These are phyloP conservation scores for Campoplex nolae DNA, from an alignment of 2,888 invertebrate genomes.

Conservation along the genomic window DNA sequence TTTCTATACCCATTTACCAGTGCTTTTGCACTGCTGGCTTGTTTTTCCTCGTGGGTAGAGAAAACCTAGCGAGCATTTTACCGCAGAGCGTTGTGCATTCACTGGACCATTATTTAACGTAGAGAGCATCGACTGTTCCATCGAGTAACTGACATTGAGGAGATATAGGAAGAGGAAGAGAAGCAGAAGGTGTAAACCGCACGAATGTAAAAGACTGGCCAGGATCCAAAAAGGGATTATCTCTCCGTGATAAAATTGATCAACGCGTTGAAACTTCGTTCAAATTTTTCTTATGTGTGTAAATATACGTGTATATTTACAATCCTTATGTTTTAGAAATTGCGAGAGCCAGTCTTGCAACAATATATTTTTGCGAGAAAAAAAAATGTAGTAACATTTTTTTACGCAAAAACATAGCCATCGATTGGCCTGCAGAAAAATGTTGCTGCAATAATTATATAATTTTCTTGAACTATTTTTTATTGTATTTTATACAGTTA, in stretches of 20 bases:
- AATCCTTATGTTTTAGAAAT: neutral
- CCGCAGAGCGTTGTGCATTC: conserved; percentile 36
- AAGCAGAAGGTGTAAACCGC: conserved; percentile 63
- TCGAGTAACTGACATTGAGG: conserved; percentile 53
- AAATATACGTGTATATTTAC: neutral
- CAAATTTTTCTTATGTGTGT: conserved; percentile 71
- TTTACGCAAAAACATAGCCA: too few species aligned
- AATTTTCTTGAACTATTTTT: too few species aligned
- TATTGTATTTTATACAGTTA: too few species aligned
- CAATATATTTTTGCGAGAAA: neutral
- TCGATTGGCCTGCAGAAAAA: too few species aligned
- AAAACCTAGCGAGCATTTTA: conserved; percentile 41
- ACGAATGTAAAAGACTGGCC: conserved; percentile 57
- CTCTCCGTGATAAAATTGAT: conserved; percentile 80
- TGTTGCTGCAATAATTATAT: too few species aligned
- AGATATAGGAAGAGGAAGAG: conserved; percentile 5
- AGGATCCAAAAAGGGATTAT: conserved; percentile 74
- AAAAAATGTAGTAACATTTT: neutral
- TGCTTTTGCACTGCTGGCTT: conserved; percentile 20
- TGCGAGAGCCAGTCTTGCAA: neutral
- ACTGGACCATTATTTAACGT: conserved; percentile 48
- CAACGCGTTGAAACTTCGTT: conserved; percentile 77
- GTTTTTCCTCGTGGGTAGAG: conserved; percentile 43
- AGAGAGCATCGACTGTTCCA: conserved; percentile 51
- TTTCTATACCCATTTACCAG: conserved; percentile 17